A percentile compares a stretch with the other conserved stretches of the same genome.
Conservation (phyloP, 2,113 vertebrate genomes). For the Suncus etruscus region DNA sequence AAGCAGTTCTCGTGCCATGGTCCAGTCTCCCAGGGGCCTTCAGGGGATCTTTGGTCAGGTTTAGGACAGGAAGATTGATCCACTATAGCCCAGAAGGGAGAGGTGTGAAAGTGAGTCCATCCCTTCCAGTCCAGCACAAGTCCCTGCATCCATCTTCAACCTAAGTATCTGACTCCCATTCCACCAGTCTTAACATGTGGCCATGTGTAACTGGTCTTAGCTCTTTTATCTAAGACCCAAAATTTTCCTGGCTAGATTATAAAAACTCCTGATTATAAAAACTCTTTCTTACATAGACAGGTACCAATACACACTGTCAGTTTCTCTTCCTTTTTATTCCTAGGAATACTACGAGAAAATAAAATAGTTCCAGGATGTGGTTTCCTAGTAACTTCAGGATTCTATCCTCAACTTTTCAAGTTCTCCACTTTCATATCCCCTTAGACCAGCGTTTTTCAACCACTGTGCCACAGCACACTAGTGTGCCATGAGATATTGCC, state of each 20-base stretch:
- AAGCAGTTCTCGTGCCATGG: conserved; percentile 91
- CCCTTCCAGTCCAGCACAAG: not conserved
- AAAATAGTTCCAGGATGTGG: not conserved
- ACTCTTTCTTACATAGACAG: not conserved
- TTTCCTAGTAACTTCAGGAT: not conserved
- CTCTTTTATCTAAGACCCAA: conserved; percentile 21
- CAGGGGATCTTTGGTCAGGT: conserved; percentile 91
- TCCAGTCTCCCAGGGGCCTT: conserved; percentile 93
- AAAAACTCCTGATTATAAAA: too few relatives aligned
- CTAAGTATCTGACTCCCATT: not conserved
- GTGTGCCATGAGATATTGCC: too few relatives aligned
- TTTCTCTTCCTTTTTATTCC: conserved; percentile 11
- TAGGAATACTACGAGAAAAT: not conserved
- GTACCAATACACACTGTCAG: not conserved
- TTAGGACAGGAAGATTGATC: conserved; percentile 88
- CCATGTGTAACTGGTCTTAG: not conserved
- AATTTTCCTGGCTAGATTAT: not conserved
- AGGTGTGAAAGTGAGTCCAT: conserved; percentile 5
- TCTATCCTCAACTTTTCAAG: not conserved
- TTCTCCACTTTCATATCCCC: not conserved
- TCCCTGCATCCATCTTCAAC: not conserved
- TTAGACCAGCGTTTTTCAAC: too few relatives aligned
- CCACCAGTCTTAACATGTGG: conserved; percentile 9
- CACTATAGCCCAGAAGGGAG: conserved; percentile 84
- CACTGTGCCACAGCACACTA: too few relatives aligned